These are phyloP conservation scores for Drosophila littoralis DNA, from an alignment of 1,140 invertebrate species.

Conservation along the genomic window DNA sequence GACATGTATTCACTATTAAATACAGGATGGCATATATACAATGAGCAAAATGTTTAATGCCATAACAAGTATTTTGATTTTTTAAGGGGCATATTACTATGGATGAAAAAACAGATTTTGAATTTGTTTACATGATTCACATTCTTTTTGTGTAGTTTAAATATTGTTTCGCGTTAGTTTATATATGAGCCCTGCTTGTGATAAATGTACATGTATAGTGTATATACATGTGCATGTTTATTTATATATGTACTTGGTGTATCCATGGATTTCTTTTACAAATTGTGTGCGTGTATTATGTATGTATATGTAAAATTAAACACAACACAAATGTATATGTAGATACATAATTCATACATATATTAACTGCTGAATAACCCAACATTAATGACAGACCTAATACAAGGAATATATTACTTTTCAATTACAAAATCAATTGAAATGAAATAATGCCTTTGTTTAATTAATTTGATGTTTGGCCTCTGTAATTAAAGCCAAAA, in stretches of 20 bases:
- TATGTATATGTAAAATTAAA: conserved; percentile 41
- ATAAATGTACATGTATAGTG: conserved; percentile 13
- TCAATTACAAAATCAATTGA: conserved; percentile 27
- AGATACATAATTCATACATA: conserved; percentile 38
- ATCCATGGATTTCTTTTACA: conserved; percentile 35
- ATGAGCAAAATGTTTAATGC: conserved; percentile 68
- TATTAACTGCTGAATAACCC: conserved; percentile 34
- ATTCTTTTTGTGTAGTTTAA: conserved; percentile 33
- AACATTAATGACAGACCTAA: conserved; percentile 36
- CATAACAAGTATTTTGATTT: conserved; percentile 40
- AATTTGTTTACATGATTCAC: conserved; percentile 54
- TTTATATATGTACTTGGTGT: too few species aligned
- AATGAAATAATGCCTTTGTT: conserved; percentile 37
- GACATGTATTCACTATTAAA: conserved; percentile 62
- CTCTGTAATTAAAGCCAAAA: conserved; percentile 78
- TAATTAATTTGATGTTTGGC: conserved; percentile 82
- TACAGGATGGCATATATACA: conserved; percentile 77
- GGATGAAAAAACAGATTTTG: conserved; percentile 56
- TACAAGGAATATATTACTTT: conserved; percentile 23
- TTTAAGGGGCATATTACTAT: conserved; percentile 57
- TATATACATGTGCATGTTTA: conserved; percentile 24
- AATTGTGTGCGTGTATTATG: conserved; percentile 40
- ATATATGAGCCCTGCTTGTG: conserved; percentile 5
- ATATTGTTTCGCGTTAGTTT: conserved; percentile 23
- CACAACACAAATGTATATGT: conserved; percentile 39